phyloP scores from a whole-genome alignment of 2,797 vertebrate species.

The Malurus leucopterus region DNA sequence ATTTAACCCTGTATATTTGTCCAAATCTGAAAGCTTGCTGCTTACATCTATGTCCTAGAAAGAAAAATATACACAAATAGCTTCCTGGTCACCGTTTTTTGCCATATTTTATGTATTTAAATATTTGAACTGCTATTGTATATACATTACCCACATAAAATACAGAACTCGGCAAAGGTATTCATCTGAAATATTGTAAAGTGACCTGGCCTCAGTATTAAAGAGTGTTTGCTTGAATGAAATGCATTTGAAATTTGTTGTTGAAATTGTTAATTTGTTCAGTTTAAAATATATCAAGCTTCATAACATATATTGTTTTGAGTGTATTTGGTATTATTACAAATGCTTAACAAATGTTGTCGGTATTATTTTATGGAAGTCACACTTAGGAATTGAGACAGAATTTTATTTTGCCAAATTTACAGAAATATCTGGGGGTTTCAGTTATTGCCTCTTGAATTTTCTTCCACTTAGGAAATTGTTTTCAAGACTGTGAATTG shows the following conservation, averaged over 20 bases:
- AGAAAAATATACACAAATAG: constrained; percentile 19
- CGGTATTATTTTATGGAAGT: background rate
- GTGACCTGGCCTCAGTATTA: background rate
- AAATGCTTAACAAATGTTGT: background rate
- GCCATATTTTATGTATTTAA: constrained; percentile 26
- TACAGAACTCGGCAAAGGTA: constrained; percentile 4
- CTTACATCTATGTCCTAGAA: constrained; percentile 3
- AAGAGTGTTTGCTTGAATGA: background rate
- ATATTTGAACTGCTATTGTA: constrained; percentile 55
- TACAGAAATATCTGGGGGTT: background rate
- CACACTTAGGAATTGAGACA: background rate
- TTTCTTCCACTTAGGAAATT: constrained; percentile 31
- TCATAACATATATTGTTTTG: background rate
- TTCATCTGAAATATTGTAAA: constrained; percentile 20
- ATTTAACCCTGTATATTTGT: constrained; percentile 42
- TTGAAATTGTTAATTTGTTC: background rate
- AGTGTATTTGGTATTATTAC: constrained; percentile 9
- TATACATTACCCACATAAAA: constrained; percentile 17
- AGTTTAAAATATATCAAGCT: background rate
- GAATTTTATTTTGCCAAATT: constrained; percentile 3
- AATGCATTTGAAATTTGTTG: background rate
- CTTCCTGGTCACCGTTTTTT: constrained; percentile 45
- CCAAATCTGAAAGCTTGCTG: constrained; percentile 28
- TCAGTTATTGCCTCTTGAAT: constrained; percentile 11
- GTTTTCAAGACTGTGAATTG: constrained; percentile 71